phyloP scores from a whole-genome alignment of 2,888 invertebrate species.

The Spodoptera littoralis region DNA sequence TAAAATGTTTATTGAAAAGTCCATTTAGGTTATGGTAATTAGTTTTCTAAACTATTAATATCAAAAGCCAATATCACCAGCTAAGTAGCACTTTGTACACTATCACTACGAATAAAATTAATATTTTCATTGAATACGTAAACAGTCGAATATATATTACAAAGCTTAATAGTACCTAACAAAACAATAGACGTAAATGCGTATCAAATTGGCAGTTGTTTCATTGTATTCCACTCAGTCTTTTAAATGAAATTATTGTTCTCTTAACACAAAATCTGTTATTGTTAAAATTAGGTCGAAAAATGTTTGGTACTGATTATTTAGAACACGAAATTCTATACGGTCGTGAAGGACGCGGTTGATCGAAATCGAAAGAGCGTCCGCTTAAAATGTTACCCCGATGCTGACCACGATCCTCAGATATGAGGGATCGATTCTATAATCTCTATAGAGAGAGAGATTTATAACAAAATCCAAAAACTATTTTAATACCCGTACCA shows the following conservation, averaged over 20 bases:
- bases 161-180: constrained; percentile 22
- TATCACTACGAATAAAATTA: not conserved
- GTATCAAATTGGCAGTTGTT: constrained; percentile 60
- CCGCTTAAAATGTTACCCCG: too few relatives aligned
- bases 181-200: constrained; percentile 57
- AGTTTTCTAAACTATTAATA: too few relatives aligned
- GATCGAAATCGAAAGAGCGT: too few relatives aligned
- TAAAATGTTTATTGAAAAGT: too few relatives aligned
- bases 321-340: too few relatives aligned
- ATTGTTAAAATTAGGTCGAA: constrained; percentile 11
- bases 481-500: constrained; percentile 32
- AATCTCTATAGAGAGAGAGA: too few relatives aligned
- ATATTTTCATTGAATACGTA: constrained; percentile 41
- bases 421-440: too few relatives aligned
- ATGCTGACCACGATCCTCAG: too few relatives aligned
- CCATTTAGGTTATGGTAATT: too few relatives aligned
- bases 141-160: constrained; percentile 20
- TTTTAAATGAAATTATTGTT: constrained; percentile 38
- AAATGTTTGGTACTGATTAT: not conserved
- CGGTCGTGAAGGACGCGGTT: too few relatives aligned
- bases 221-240: constrained; percentile 57
- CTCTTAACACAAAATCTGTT: not conserved
- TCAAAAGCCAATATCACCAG: not conserved
- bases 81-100: not conserved
- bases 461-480: not conserved